These are phyloP conservation scores for Ennomos erosarius DNA, from an alignment of 2,888 invertebrate species.

Conservation along the genomic window DNA sequence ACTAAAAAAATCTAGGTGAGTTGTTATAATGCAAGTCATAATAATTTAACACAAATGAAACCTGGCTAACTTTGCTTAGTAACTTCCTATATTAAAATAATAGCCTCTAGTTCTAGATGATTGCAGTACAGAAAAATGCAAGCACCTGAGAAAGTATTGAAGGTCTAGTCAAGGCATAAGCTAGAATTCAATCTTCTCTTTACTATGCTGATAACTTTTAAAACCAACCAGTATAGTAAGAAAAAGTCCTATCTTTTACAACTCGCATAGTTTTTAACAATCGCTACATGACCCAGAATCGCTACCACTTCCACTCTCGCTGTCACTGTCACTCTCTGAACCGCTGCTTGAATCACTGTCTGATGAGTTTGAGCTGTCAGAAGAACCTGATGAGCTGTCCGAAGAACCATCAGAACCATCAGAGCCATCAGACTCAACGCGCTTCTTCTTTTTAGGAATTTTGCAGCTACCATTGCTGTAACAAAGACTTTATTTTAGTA, in stretches of 20 bases:
- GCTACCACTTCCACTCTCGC: conserved; percentile 64
- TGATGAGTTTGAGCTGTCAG: conserved; percentile 63
- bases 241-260: not conserved
- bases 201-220: not conserved
- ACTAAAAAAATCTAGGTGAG: too few relatives aligned
- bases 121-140: conserved; percentile 7
- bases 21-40: too few relatives aligned
- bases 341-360: conserved; percentile 54
- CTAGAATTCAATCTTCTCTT: conserved; percentile 8
- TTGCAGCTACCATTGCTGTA: conserved; percentile 70
- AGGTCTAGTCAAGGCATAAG: conserved; percentile 4
- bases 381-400: conserved; percentile 64
- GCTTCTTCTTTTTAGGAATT: conserved; percentile 73
- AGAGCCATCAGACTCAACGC: conserved; percentile 56
- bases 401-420: conserved; percentile 67
- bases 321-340: conserved; percentile 59
- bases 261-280: not conserved
- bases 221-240: conserved; percentile 3
- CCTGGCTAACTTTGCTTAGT: too few relatives aligned
- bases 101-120: too few relatives aligned
- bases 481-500: not conserved
- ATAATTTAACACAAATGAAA: too few relatives aligned
- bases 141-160: conserved; percentile 7
- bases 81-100: too few relatives aligned
- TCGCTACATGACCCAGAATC: conserved; percentile 52